These are phyloP conservation scores for Synanceia verrucosa DNA, from an alignment of 2,797 vertebrate species.

Conservation along the genomic window DNA sequence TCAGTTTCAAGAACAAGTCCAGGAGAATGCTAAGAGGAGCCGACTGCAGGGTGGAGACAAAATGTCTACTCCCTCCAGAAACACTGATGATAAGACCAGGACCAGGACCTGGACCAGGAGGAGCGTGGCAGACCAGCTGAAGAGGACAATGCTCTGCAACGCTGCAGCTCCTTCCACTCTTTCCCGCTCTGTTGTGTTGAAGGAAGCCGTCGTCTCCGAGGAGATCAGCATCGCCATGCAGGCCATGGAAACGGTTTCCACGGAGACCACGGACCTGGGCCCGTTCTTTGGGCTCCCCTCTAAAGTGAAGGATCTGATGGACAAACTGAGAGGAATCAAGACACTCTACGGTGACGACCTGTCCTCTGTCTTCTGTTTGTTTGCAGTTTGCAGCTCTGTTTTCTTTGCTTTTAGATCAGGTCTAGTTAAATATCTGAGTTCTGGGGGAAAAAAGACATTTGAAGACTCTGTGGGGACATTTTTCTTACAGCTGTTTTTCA, in stretches of 20 bases:
- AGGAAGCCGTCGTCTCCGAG: constrained; percentile 86
- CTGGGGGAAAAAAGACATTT: no score
- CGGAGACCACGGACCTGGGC: constrained; percentile 84
- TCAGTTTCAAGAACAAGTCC: constrained; percentile 72
- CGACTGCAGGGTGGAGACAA: constrained; percentile 23
- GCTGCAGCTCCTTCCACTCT: constrained; percentile 81
- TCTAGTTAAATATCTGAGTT: no score
- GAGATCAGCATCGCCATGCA: constrained; percentile 88
- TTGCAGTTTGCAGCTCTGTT: no score
- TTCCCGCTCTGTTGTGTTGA: constrained; percentile 82
- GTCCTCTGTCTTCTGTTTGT: no score
- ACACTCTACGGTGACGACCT: constrained; percentile 88
- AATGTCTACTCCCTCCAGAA: constrained; percentile 43
- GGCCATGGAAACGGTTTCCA: constrained; percentile 78
- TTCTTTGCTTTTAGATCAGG: no score
- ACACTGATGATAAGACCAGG: constrained; percentile 6
- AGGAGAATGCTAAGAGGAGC: constrained; percentile 39
- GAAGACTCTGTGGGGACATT: no score
- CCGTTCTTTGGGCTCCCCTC: constrained; percentile 96
- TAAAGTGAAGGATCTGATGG: constrained; percentile 92
- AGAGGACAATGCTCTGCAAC: constrained; percentile 90
- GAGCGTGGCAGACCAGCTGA: constrained; percentile 89
- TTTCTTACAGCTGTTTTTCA: no score
- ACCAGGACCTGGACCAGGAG: constrained; percentile 66
- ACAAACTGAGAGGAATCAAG: constrained; percentile 88